These are phyloP conservation scores for Bubo scandiacus DNA, from an alignment of 2,113 vertebrate genomes.

Conservation along the genomic window DNA sequence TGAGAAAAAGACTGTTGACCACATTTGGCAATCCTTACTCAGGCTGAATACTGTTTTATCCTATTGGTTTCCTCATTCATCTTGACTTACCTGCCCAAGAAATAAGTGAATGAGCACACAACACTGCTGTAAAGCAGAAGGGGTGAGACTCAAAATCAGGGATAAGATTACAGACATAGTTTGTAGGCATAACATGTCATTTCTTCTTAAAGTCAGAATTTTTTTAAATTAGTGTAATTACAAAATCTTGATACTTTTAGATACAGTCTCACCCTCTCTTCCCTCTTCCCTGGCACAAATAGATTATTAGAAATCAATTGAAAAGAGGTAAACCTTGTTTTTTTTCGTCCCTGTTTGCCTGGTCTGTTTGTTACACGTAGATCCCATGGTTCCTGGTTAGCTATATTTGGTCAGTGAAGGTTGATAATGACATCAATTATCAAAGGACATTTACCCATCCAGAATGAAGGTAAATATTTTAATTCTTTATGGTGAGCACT, in stretches of 20 bases:
- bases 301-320: not conserved
- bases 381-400: not conserved
- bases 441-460: not conserved
- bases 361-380: not conserved
- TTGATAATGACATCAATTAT: not conserved
- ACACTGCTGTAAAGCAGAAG: not conserved
- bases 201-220: not conserved
- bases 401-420: not conserved
- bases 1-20: not conserved
- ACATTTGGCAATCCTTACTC: not conserved
- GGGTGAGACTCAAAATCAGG: not conserved
- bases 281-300: not conserved
- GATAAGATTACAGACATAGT: not conserved
- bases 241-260: not conserved
- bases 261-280: not conserved
- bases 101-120: not conserved
- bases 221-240: not conserved
- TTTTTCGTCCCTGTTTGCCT: not conserved
- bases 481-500: not conserved
- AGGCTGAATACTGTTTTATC: not conserved
- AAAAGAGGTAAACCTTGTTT: not conserved
- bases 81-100: not conserved
- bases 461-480: not conserved
- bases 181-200: not conserved
- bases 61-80: not conserved